Base-by-base conservation (phyloP, 1,140 invertebrate species). In the Hyles euphorbiae region DNA sequence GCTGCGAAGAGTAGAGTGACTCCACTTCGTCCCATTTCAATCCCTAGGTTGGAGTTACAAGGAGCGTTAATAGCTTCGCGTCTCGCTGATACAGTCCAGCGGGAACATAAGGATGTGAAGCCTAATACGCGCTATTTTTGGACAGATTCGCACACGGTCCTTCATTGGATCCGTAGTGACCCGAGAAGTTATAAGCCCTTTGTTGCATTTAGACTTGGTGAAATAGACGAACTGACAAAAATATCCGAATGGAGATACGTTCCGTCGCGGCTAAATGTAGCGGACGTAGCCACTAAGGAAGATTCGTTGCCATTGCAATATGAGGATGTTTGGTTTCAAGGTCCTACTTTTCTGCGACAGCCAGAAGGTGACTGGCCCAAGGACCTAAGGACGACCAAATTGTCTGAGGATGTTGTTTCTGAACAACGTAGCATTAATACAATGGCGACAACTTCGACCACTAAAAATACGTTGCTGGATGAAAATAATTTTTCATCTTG, bases 31-130 rank as follows among this genome's bases (percentile, higher is more conserved):
- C 55, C 63, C 3, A 43, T 70, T 1, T 67, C 83, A 3, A 69
- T 87, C 7, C 82, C 83, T 0, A 57, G 81, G 11, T 36, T 81
- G 8, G 85, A 88, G 60, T 57, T 87, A 33, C 78, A 80, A 60
- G 80, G 71, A 0, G 78, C 80, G 2, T 34, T 84, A 3, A 40
- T 89, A 9, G 80, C 60, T 0, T 63, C 61, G 11, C 36, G 76
- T 3, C 54, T 86, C 0, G 74, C 71, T 0, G 43, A 54, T 4
- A 69, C 63, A 3, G 53, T 67, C 11, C 11, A 49, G 34, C 44
- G 43, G 1, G 83, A 83, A 53, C 72, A 77, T 44, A 61, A 58
- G 7, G 22, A 63, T 34, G 10, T 60, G 0, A 22, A 40, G 8
- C 0, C 4, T 3, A 5, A 5, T n/a, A 5, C 8, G 36, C 5